A percentile compares a stretch with the other conserved stretches of the same genome.
phyloP scores from a whole-genome alignment of 1,140 invertebrate species.

The Helicorthomorpha holstii region DNA sequence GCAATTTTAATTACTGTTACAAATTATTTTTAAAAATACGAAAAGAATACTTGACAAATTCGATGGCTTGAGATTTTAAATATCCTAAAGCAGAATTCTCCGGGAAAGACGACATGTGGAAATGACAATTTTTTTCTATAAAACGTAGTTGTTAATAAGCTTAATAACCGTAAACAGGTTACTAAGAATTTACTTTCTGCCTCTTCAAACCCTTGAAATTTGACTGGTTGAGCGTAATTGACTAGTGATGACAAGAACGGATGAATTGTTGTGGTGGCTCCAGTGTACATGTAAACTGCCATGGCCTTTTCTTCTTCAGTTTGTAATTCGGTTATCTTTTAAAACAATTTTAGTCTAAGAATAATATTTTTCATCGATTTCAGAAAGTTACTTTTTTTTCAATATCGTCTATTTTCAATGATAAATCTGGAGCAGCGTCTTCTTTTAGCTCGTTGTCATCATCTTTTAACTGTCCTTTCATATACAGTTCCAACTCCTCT shows the following conservation, averaged over 20 bases:
- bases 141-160: conserved; percentile 5
- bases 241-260: conserved; percentile 96
- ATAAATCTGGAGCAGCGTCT: conserved; percentile 36
- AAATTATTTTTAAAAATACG: not conserved
- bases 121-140: conserved; percentile 81
- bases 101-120: conserved; percentile 98
- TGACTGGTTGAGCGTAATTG: conserved; percentile 98
- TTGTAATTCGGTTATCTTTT: conserved; percentile 19
- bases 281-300: conserved; percentile 61
- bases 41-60: conserved; percentile 76
- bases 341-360: not conserved
- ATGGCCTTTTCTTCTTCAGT: conserved; percentile 40
- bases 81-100: conserved; percentile 89
- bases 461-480: conserved; percentile 76
- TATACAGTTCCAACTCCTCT: conserved; percentile 68
- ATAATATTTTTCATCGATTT: too few relatives aligned
- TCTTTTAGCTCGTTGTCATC: conserved; percentile 67
- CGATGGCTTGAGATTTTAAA: conserved; percentile 86
- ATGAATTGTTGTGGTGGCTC: conserved; percentile 96
- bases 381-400: not conserved
- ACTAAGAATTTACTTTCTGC: conserved; percentile 60
- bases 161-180: not conserved
- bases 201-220: conserved; percentile 94
- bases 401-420: not conserved
- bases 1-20: not conserved